Evolutionary conservation across 2,797 vertebrate genomes (phyloP).

Genomic region (Eleutherodactylus coqui): DNA sequence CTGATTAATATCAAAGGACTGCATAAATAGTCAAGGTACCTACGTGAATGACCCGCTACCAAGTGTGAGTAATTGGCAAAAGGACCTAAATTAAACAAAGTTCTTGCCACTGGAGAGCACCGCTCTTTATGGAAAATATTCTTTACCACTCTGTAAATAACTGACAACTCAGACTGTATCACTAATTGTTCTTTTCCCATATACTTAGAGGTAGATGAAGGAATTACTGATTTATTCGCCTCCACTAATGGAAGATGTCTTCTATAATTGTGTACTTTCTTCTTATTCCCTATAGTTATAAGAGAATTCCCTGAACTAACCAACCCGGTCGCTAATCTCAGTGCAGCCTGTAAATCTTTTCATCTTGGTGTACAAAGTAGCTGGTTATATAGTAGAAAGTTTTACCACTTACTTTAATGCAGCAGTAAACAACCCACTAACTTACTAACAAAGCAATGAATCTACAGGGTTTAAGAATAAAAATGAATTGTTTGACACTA

Average conservation of each 20-base stretch:
- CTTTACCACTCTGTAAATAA: neutral
- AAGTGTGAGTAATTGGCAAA: too few species aligned
- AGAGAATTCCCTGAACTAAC: slow-evolving; percentile 4
- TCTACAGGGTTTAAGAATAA: neutral
- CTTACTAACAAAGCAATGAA: neutral
- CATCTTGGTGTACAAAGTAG: neutral
- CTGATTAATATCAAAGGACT: too few species aligned
- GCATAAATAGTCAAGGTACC: too few species aligned
- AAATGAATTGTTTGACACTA: neutral
- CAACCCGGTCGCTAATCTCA: neutral
- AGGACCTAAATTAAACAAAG: too few species aligned
- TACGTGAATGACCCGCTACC: too few species aligned
- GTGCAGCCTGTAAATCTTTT: neutral
- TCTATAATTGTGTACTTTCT: slow-evolving; percentile 26
- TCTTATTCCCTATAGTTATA: neutral
- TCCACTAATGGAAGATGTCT: slow-evolving; percentile 24
- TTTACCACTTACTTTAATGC: neutral
- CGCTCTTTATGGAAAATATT: slow-evolving; percentile 1
- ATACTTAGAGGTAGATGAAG: slow-evolving; percentile 18
- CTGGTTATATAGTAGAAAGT: neutral
- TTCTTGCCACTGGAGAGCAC: neutral
- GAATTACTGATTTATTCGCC: slow-evolving; percentile 18
- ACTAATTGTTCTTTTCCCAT: slow-evolving; percentile 9
- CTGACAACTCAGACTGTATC: neutral
- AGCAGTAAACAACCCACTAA: neutral